Percentiles rank a stretch among this genome's conserved stretches.
These are phyloP conservation scores for Cylloceria caligata DNA, from an alignment of 2,888 invertebrate species.

Conservation along the genomic window DNA sequence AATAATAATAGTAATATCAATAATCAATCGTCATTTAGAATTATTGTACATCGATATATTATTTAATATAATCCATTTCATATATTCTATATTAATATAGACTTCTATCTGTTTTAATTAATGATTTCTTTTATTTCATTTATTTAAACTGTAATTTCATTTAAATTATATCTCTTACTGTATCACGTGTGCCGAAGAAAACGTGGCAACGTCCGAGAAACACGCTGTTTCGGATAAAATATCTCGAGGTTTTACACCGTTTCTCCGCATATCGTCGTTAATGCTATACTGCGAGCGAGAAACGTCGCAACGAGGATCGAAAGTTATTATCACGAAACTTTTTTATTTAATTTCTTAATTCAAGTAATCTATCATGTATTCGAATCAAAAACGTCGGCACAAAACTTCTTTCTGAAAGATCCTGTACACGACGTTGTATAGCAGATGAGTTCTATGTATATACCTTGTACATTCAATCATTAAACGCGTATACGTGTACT, in stretches of 20 bases:
- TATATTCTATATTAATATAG: constrained; percentile 83
- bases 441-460: constrained; percentile 31
- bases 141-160: constrained; percentile 58
- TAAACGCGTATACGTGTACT: too few relatives aligned
- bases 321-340: constrained; percentile 55
- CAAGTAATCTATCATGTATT: constrained; percentile 56
- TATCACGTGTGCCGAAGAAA: constrained; percentile 80
- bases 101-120: constrained; percentile 80
- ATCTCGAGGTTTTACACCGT: constrained; percentile 41
- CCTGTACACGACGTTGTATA: constrained; percentile 54
- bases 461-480: constrained; percentile 53
- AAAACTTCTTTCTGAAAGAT: constrained; percentile 52
- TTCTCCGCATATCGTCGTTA: constrained; percentile 46
- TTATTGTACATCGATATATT: constrained; percentile 84
- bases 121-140: constrained; percentile 75
- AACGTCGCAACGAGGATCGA: constrained; percentile 55
- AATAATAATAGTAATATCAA: constrained; percentile 71
- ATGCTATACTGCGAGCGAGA: constrained; percentile 53
- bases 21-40: constrained; percentile 82
- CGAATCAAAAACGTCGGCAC: constrained; percentile 53
- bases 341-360: constrained; percentile 34
- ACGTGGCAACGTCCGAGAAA: constrained; percentile 79
- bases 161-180: constrained; percentile 68
- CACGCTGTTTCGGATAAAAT: constrained; percentile 69
- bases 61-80: constrained; percentile 83